These are phyloP conservation scores for Equus quagga DNA, from an alignment of 2,113 vertebrate species.

Conservation along the genomic window DNA sequence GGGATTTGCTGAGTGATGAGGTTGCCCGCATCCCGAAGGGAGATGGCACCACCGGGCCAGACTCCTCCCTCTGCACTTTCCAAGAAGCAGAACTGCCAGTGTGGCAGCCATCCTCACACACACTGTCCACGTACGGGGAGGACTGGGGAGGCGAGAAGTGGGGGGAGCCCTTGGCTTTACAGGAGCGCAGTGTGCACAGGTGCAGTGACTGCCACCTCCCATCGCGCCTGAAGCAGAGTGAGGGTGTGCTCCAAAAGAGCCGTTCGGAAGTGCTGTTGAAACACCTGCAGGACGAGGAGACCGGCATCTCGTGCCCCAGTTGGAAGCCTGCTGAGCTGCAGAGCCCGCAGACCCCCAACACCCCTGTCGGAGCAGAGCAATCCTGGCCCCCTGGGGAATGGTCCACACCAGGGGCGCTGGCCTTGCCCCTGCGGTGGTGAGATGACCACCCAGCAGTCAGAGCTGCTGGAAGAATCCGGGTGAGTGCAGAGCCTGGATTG, in stretches of 20 bases:
- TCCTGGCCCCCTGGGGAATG: too few species aligned
- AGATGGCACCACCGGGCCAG: neutral
- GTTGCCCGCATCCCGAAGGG: neutral
- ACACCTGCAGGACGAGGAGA: too few species aligned
- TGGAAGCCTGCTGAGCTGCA: too few species aligned
- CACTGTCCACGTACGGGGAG: neutral
- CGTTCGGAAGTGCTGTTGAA: too few species aligned
- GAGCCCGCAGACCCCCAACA: too few species aligned
- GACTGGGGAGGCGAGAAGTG: too few species aligned
- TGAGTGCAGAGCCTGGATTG: too few species aligned
- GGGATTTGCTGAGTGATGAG: neutral
- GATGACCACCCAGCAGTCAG: rapidly evolving
- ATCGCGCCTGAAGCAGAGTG: neutral
- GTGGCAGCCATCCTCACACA: rapidly evolving
- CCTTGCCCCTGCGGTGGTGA: neutral
- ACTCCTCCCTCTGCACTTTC: neutral
- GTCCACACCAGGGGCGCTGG: neutral
- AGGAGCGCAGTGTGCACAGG: neutral
- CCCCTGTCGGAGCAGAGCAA: too few species aligned
- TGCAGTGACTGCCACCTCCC: too few species aligned
- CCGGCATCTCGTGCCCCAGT: neutral
- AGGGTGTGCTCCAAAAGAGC: neutral
- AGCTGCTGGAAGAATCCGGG: neutral
- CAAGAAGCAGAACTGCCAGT: neutral
- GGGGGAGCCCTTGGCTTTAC: neutral